Conservation (phyloP, 2,797 vertebrate species). For the Acipenser transmontanus region DNA sequence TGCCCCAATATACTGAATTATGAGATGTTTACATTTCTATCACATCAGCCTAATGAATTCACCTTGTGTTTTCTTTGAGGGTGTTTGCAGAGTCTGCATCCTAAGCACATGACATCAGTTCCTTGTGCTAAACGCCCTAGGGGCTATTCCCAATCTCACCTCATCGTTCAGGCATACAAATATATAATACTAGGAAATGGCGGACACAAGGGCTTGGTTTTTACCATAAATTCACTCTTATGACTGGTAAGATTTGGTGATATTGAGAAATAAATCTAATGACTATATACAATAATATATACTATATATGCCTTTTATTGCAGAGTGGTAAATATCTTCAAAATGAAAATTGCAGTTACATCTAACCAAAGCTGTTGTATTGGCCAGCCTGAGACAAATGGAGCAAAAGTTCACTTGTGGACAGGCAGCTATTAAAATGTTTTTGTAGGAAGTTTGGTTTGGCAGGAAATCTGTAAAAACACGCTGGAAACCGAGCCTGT, state of each 20-base stretch:
- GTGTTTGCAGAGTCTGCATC: slow-evolving; percentile 32
- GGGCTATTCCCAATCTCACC: slow-evolving; percentile 24
- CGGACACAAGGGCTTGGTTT: slow-evolving; percentile 36
- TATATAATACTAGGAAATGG: slow-evolving; percentile 52
- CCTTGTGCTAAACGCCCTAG: slow-evolving; percentile 35
- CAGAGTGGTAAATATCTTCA: too few relatives aligned
- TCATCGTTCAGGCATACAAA: slow-evolving; percentile 24
- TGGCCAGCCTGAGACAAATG: not conserved
- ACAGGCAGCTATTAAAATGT: slow-evolving; percentile 7
- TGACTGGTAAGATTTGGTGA: too few relatives aligned
- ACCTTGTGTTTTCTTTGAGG: slow-evolving; percentile 51
- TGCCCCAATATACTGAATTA: too few relatives aligned
- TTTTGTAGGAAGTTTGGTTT: slow-evolving; percentile 46
- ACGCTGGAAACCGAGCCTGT: slow-evolving; percentile 33
- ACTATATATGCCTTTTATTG: too few relatives aligned
- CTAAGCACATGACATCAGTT: slow-evolving; percentile 54
- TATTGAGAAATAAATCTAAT: too few relatives aligned
- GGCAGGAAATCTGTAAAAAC: slow-evolving; percentile 38
- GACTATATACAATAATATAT: too few relatives aligned
- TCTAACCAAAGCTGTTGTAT: not conserved
- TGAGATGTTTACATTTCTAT: too few relatives aligned
- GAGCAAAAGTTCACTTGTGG: not conserved
- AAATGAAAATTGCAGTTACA: too few relatives aligned
- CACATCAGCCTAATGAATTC: slow-evolving; percentile 16
- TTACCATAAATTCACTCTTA: slow-evolving; percentile 22